phyloP scores from a whole-genome alignment of 2,113 vertebrate genomes.

The Dendrocopos noguchii region DNA sequence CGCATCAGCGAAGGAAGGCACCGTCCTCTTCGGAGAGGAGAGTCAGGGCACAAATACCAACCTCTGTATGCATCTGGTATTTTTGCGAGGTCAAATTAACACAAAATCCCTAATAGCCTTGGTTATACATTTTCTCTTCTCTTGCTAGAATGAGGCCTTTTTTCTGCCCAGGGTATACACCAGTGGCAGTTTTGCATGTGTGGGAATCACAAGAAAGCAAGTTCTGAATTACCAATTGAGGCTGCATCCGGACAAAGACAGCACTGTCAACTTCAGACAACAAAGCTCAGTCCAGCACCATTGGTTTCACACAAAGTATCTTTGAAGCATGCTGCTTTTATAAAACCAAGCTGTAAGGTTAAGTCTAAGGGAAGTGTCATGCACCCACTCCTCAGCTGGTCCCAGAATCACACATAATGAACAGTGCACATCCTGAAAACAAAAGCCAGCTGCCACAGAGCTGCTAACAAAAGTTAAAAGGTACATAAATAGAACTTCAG shows the following conservation, averaged over 20 bases:
- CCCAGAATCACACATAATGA: constrained; percentile 25
- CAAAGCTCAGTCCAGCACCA: constrained; percentile 62
- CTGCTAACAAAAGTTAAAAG: background rate
- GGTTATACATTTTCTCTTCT: background rate
- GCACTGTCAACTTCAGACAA: constrained; percentile 49
- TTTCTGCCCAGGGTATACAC: background rate
- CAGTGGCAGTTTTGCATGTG: background rate
- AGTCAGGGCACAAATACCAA: background rate
- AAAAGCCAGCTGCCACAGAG: constrained; percentile 43
- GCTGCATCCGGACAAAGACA: constrained; percentile 46
- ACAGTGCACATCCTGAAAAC: constrained; percentile 50
- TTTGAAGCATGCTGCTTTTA: constrained; percentile 53
- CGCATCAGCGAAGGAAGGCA: constrained; percentile 40
- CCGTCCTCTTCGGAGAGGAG: background rate
- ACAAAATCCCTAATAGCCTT: background rate
- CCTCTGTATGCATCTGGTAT: background rate
- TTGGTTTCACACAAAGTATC: constrained; percentile 52
- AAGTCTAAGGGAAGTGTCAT: constrained; percentile 52
- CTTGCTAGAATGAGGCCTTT: background rate
- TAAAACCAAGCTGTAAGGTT: constrained; percentile 12
- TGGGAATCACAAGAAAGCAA: constrained; percentile 34
- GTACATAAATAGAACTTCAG: background rate
- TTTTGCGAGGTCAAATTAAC: constrained; percentile 26
- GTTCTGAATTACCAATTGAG: constrained; percentile 32
- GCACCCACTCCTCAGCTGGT: constrained; percentile 30